Evolutionary conservation across 2,797 vertebrate species (phyloP), one percentile per base, ranked within the genome.

Genomic region (Cyclura pinguis): DNA sequence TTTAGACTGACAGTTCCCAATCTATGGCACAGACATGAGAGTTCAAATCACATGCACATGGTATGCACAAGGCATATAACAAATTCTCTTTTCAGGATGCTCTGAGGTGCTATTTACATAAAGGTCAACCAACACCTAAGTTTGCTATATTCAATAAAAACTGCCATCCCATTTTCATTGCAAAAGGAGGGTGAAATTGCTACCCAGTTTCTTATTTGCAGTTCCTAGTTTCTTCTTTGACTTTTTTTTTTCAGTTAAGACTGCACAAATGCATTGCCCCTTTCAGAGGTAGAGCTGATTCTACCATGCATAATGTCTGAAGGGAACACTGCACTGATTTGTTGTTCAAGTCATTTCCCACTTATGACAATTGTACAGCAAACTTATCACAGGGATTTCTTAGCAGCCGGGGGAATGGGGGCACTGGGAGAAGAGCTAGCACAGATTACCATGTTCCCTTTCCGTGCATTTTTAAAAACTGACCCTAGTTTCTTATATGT

Each of bases 31-130:
- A 7, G 29, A 59, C 57, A 67, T 18, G 38, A 72, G 24, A 55
- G 1, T 38, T 55, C 62, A 52, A 47, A 69, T 80, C 42, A 87
- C 57, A 80, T 64, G 38, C 42, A 50, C 59, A 50, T 80, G 22
- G 27, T 74, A 52, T 42, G 72, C 47, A 72, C 57, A 55, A 55
- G 9, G 35, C 24, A 55, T 29, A 10, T 83, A 16, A 74, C 35
- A 27, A 88, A 42, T 62, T 42, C 16, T 69, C 52, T 38, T 27
- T 4, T 47, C 74, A 50, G 29, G 42, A 80, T 87, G 29, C 55
- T 18, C 24, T 42, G 64, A 74, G 29, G 57, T 74, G 62, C 67
- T 88, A 42, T 72, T 88, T 88, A 72, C n/a, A 84, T 35, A 89
- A 18, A 50, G 57, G 69, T 83, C 55, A 84, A 24, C 72, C 22